Percentiles rank a stretch among this genome's conserved stretches.
Evolutionary conservation across 2,888 invertebrate species (phyloP).

Genomic region (Drosophila mettleri): DNA sequence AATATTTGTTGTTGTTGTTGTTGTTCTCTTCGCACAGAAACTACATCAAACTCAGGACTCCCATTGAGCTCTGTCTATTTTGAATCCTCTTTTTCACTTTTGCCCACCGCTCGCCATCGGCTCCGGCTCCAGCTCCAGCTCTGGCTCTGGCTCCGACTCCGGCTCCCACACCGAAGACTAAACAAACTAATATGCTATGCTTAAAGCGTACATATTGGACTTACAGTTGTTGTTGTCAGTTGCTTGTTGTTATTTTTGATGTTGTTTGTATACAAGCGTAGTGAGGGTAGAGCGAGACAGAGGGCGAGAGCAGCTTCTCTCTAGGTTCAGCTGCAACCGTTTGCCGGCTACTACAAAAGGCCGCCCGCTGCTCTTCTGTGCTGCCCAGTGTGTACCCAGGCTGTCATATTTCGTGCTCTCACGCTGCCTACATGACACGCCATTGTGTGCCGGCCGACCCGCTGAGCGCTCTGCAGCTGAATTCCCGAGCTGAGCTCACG

Average conservation of each 20-base stretch:
- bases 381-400: constrained; percentile 30
- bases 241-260: constrained; percentile 65
- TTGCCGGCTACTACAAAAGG: constrained; percentile 63
- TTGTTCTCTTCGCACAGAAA: constrained; percentile 72
- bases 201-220: constrained; percentile 82
- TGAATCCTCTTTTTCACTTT: constrained; percentile 77
- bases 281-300: neutral
- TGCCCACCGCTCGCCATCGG: constrained; percentile 9
- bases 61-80: constrained; percentile 72
- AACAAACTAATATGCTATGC: constrained; percentile 81
- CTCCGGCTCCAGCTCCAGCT: constrained; percentile 9
- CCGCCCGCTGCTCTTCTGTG: constrained; percentile 59
- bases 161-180: constrained; percentile 41
- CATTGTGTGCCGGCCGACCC: constrained; percentile 56
- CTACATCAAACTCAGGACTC: constrained; percentile 64
- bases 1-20: constrained; percentile 70
- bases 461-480: constrained; percentile 44
- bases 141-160: constrained; percentile 10
- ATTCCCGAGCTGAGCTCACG: constrained; percentile 43
- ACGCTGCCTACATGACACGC: constrained; percentile 64
- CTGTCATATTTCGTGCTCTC: constrained; percentile 77
- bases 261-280: constrained; percentile 55
- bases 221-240: constrained; percentile 72
- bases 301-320: neutral
- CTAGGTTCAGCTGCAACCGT: constrained; percentile 13